Conservation (phyloP, 2,113 vertebrate species). For the Otocyon megalotis region DNA sequence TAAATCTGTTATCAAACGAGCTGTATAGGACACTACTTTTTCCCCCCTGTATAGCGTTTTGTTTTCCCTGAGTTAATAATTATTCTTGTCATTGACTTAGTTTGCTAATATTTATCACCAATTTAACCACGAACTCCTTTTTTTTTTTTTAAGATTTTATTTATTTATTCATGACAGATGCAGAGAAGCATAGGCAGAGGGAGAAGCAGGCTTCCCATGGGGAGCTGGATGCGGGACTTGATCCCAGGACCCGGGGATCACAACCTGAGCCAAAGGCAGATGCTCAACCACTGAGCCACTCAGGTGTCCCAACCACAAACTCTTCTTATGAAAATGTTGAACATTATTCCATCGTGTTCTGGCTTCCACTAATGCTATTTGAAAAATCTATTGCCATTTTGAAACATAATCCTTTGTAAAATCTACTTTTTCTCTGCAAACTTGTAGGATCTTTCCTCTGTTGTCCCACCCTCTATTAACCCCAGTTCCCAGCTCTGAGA, state of each 20-base stretch:
- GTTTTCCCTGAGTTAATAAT: not conserved
- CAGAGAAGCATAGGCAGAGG: no score
- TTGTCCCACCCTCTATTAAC: not conserved
- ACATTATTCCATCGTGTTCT: not conserved
- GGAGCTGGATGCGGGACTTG: no score
- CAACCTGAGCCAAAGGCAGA: no score
- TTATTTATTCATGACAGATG: no score
- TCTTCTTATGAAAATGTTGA: not conserved
- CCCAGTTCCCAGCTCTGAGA: not conserved
- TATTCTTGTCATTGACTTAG: not conserved
- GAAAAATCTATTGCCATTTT: not conserved
- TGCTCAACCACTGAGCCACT: no score
- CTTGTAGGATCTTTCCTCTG: not conserved
- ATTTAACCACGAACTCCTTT: conserved; percentile 7
- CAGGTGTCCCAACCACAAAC: not conserved
- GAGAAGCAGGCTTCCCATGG: no score
- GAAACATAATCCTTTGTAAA: not conserved
- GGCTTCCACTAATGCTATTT: not conserved
- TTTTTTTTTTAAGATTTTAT: not conserved
- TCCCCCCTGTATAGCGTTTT: not conserved
- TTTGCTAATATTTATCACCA: conserved; percentile 37
- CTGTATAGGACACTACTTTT: not conserved
- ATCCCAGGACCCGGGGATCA: no score
- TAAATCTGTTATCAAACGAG: not conserved
- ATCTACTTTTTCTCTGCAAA: conserved; percentile 18